Conservation (phyloP, 1,140 invertebrate genomes). For the Choristoneura fumiferana region DNA sequence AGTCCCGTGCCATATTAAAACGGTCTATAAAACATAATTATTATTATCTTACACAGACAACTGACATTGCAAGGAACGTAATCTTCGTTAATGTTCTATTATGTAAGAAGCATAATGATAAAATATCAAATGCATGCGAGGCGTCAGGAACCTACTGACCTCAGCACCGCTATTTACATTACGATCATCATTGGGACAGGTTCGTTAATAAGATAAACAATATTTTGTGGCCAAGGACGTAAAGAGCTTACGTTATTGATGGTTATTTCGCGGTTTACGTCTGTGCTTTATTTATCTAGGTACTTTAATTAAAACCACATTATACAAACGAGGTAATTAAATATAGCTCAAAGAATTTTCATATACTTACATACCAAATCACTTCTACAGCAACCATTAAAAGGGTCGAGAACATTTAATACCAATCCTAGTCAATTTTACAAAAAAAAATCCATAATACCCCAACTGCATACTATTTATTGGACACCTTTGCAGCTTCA, state of each 20-base stretch:
- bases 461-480: no score
- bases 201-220: slow-evolving; percentile 25
- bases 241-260: background rate
- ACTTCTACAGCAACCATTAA: background rate
- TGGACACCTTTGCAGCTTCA: no score
- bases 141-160: slow-evolving; percentile 27
- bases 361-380: slow-evolving; percentile 3
- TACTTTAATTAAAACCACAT: background rate
- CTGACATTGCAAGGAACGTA: background rate
- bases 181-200: slow-evolving; percentile 26
- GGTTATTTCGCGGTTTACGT: background rate
- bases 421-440: background rate
- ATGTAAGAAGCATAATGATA: slow-evolving; percentile 21
- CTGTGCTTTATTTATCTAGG: background rate
- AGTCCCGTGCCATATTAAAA: no score
- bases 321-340: slow-evolving; percentile 9
- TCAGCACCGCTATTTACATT: slow-evolving; percentile 27
- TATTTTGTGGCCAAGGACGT: background rate
- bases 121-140: slow-evolving; percentile 21
- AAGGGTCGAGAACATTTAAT: slow-evolving; percentile 8
- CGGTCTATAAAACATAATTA: background rate
- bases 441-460: no score
- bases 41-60: slow-evolving; percentile 8
- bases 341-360: slow-evolving; percentile 7
- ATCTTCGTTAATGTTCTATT: slow-evolving; percentile 20